Evolutionary conservation across 2,888 invertebrate genomes (phyloP), one percentile per base, ranked within the genome.

Genomic region (Uloborus plumipes): DNA sequence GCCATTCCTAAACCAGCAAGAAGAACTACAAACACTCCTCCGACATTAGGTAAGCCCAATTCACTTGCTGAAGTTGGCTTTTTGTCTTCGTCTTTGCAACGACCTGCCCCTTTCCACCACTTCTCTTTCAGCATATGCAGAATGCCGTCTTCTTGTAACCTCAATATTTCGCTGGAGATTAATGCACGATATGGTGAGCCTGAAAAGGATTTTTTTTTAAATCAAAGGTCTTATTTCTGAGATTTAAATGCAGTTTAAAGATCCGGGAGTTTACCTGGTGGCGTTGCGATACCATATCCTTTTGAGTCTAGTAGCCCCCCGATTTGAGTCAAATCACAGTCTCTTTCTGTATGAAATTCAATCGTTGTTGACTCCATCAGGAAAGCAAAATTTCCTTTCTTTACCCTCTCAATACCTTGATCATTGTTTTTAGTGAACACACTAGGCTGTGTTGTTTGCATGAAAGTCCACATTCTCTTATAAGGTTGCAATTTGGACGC

Each of bases 281-380:
- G 96, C 91, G 96, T 94, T 11, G 97, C 98, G 84, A 98, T 97
- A 69, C 98, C 98, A 88, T 98, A 98, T 87, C 97, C 97, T 89
- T 98, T 98, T 13, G 94, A 85, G 89, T 98, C 90, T 0, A 91
- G 87, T 31, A 90, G 86, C 1, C 90, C 89, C 26, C 90, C 90
- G 61, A 90, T 89, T 75, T 89, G 89, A 86, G 89, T 89, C 49
- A 90, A 87, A 26, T 89, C 89, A 84, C 90, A 90, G 84, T 90
- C 88, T 51, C 89, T 86, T 85, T 90, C 89, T 47, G 89, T 87
- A 61, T 88, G 88, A 86, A 90, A 90, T 77, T 90, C 90, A n/a
- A 90, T 88, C 87, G 89, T 89, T 7, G 90, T 89, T 0, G 90
- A 90, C 86, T 90, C 90, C 89, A 90, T 89, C 13, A 90, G 86